phyloP scores from a whole-genome alignment of 2,888 invertebrate genomes.

The Tipula vernalis region DNA sequence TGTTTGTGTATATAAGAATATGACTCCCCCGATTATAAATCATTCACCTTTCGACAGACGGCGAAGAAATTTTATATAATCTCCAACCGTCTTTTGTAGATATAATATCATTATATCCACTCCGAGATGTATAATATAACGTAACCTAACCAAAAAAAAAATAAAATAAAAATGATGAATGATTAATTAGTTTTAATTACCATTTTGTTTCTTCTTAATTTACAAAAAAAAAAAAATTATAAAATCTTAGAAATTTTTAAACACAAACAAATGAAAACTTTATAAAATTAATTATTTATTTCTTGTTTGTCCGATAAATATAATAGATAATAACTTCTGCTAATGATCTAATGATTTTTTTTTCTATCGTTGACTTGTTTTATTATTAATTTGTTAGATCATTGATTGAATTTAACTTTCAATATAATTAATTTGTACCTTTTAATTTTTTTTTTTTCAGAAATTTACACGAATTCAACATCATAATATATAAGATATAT shows the following conservation, averaged over 20 bases:
- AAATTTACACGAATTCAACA: not conserved
- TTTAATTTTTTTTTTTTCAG: not conserved
- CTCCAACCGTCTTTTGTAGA: not conserved
- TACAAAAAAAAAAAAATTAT: not conserved
- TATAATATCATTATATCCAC: not conserved
- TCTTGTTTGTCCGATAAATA: not conserved
- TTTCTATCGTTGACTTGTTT: not conserved
- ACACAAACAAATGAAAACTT: not conserved
- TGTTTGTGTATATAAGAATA: not conserved
- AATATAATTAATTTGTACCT: not conserved
- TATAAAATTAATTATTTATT: not conserved
- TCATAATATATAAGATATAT: not conserved
- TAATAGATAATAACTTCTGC: not conserved
- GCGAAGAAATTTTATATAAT: not conserved
- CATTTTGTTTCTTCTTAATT: not conserved
- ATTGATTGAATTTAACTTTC: not conserved
- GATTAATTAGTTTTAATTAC: conserved; percentile 4
- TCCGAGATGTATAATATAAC: not conserved
- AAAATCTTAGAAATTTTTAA: not conserved
- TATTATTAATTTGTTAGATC: not conserved
- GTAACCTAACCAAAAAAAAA: not conserved
- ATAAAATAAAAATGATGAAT: not conserved
- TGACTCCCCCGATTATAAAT: not conserved
- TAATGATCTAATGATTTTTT: not conserved
- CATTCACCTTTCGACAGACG: not conserved